These are phyloP conservation scores for Simalia tracyae DNA, from an alignment of 2,797 vertebrate genomes.

Conservation along the genomic window DNA sequence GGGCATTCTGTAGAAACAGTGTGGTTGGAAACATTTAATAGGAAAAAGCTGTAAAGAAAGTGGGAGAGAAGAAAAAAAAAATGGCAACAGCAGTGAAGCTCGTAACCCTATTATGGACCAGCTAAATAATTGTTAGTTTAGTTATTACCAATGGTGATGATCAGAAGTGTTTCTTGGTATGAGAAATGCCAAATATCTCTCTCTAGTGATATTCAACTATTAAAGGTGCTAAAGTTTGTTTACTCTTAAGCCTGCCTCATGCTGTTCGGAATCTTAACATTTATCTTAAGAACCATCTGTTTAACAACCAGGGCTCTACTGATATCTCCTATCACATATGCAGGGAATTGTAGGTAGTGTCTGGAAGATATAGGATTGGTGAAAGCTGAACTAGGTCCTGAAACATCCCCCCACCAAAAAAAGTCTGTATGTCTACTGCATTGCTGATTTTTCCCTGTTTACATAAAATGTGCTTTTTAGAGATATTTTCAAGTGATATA, in stretches of 20 bases:
- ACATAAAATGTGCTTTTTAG: neutral
- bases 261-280: neutral
- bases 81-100: neutral
- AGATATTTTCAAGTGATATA: neutral
- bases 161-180: neutral
- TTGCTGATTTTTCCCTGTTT: neutral
- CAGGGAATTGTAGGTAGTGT: neutral
- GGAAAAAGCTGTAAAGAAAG: constrained; percentile 46
- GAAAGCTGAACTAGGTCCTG: neutral
- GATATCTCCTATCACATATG: neutral
- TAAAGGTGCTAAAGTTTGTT: neutral
- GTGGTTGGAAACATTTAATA: constrained; percentile 6
- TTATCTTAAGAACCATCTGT: neutral
- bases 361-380: neutral
- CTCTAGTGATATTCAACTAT: neutral
- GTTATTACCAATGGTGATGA: neutral
- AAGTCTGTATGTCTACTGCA: neutral
- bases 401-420: neutral
- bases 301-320: neutral
- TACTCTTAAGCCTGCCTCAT: neutral
- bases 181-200: neutral
- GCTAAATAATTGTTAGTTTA: neutral
- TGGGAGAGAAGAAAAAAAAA: constrained; percentile 18
- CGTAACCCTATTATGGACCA: neutral
- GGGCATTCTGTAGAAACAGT: constrained; percentile 35